Evolutionary conservation across 2,113 vertebrate genomes (phyloP), one percentile per base, ranked within the genome.

Genomic region (Agelaius phoeniceus): DNA sequence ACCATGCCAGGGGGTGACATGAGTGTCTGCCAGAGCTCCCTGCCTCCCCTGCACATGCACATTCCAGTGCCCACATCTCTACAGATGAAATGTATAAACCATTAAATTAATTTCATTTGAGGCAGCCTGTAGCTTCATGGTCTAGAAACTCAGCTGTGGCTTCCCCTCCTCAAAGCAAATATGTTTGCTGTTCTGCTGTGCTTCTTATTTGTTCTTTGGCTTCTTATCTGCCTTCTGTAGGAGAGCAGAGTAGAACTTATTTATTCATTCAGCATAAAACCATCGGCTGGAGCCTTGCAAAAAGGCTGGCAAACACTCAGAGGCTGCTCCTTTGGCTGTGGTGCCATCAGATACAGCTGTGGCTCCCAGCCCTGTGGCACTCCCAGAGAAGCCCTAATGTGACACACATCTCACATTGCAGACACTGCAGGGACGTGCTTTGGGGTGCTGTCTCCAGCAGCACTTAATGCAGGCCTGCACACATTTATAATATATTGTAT

Each of bases 91-190:
- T 7, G 54, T 65, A 57, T 22, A 57, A 89, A 49, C 48, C 52
- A 68, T 75, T 44, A 78, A 39, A 91, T 81, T 78, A 52, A 68
- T 75, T 81, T 55, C 11, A 48, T 76, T 63, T 81, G 52, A 48
- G 55, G 54, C 44, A 90, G 79, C 48, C 83, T 84, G 71, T 58
- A 84, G 28, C 43, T 82, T 75, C 80, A 61, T 57, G 76, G 73
- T 54, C 57, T 65, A 58, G 80, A 82, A 87, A 72, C n/a, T 65
- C 12, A 87, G 37, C 24, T 0, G 0, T 39, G 52, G 28, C 20
- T 87, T 68, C 52, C 66, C 58, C 31, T 75, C 73, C 92, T 87
- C 52, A 84, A 49, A 91, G 73, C 52, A 87, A 92, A 84, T 31
- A 21, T 5, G 8, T 75, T 75, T 75, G 41, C 37, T 79, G 15